These are phyloP conservation scores for Poecilia wingei DNA, from an alignment of 2,797 vertebrate genomes.

Conservation along the genomic window DNA sequence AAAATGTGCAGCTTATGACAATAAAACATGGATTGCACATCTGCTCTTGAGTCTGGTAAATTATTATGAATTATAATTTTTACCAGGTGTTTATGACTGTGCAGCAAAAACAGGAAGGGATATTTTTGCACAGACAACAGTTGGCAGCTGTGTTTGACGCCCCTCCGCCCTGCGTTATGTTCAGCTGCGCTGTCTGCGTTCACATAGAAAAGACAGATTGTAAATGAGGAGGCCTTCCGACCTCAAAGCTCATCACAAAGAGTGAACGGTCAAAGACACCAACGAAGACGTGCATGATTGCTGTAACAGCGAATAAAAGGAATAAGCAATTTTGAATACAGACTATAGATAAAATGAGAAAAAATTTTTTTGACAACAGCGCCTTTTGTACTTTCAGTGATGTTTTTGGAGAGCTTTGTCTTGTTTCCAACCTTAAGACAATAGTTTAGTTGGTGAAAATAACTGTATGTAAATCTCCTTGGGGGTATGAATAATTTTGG, in stretches of 20 bases:
- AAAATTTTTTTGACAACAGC: neutral
- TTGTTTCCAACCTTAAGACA: neutral
- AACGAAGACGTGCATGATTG: neutral
- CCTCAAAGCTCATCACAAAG: neutral
- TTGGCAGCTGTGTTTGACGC: neutral
- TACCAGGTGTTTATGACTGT: neutral
- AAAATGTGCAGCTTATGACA: neutral
- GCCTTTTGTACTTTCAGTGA: no score
- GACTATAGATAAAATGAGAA: neutral
- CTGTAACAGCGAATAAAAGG: neutral
- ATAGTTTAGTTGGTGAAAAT: neutral
- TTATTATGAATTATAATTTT: neutral
- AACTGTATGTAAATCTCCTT: neutral
- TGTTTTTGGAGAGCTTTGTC: neutral
- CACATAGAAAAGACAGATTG: neutral
- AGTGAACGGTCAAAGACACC: neutral
- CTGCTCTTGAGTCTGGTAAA: no score
- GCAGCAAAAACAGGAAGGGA: neutral
- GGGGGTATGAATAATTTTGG: neutral
- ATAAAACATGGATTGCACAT: neutral
- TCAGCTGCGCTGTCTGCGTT: neutral
- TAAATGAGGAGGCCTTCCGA: neutral
- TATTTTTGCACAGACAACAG: constrained; percentile 2
- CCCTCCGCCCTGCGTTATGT: neutral
- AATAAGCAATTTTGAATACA: neutral